phyloP scores from a whole-genome alignment of 2,113 vertebrate genomes.

The Pterophyllum scalare region DNA sequence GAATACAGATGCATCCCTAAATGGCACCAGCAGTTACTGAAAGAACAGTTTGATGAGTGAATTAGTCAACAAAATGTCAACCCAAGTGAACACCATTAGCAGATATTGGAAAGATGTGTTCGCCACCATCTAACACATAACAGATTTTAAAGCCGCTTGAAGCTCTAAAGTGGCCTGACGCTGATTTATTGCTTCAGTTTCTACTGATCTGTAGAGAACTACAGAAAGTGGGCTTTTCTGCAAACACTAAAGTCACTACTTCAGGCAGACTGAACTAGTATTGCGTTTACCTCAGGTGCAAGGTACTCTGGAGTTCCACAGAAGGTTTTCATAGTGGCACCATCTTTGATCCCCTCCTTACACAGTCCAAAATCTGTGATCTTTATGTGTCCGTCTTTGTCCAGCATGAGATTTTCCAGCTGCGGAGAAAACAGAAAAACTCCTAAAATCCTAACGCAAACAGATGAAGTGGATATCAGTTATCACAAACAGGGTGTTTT shows the following conservation, averaged over 20 bases:
- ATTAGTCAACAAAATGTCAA: not conserved
- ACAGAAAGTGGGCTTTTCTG: not conserved
- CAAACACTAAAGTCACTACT: not conserved
- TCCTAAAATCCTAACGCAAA: not conserved
- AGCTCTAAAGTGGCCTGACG: not conserved
- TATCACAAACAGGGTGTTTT: not conserved
- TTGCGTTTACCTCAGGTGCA: conserved; percentile 87
- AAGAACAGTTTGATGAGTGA: not conserved
- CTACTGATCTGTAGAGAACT: not conserved
- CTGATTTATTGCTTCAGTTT: not conserved
- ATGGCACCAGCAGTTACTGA: not conserved
- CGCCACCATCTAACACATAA: not conserved
- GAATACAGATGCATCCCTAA: not conserved
- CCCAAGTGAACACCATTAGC: not conserved
- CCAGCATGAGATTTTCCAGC: conserved; percentile 97
- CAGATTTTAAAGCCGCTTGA: not conserved
- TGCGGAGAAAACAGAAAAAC: conserved; percentile 50
- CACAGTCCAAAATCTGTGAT: conserved; percentile 96
- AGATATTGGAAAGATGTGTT: not conserved
- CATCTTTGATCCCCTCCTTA: conserved; percentile 93
- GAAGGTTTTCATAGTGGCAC: conserved; percentile 95
- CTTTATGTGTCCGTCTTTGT: conserved; percentile 95
- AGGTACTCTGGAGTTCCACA: conserved; percentile 95
- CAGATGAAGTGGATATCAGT: not conserved
- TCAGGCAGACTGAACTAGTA: not conserved